These are phyloP conservation scores for Piscicola geometra DNA, from an alignment of 2,888 invertebrate genomes.

Conservation along the genomic window DNA sequence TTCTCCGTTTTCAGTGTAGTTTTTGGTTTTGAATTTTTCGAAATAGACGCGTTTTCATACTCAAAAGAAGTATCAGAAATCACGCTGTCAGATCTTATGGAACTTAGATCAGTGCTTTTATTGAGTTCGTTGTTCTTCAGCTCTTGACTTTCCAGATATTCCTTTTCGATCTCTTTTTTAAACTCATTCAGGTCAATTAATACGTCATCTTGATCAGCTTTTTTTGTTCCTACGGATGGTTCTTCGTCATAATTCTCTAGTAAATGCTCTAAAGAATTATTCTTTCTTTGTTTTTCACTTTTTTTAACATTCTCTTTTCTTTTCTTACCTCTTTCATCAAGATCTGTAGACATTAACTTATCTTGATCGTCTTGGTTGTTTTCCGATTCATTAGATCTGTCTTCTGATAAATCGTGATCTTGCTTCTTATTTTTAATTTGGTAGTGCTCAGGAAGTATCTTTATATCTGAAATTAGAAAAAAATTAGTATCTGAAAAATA, in stretches of 20 bases:
- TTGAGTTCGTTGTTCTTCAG: constrained; percentile 17
- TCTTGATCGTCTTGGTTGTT: constrained; percentile 11
- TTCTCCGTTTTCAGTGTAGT: neutral
- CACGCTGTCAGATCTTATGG: no score
- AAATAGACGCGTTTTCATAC: no score
- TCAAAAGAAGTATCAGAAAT: no score
- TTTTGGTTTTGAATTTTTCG: neutral
- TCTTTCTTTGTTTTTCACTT: constrained; percentile 1
- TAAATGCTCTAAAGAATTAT: neutral
- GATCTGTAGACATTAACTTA: neutral
- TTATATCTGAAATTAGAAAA: neutral
- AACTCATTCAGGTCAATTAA: neutral
- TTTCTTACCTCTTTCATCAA: constrained; percentile 31
- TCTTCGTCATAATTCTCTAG: constrained; percentile 28
- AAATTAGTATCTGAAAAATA: no score
- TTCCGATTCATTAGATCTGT: neutral
- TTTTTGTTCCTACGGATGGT: neutral
- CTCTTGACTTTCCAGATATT: neutral
- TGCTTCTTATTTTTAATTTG: constrained; percentile 28
- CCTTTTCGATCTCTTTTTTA: neutral
- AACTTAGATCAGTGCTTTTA: neutral
- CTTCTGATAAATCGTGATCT: constrained; percentile 8
- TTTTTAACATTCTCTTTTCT: constrained; percentile 27
- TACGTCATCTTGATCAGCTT: neutral
- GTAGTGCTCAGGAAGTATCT: constrained; percentile 25